These are phyloP conservation scores for Sebastes diploproa DNA, from an alignment of 2,797 vertebrate species.

Conservation along the genomic window DNA sequence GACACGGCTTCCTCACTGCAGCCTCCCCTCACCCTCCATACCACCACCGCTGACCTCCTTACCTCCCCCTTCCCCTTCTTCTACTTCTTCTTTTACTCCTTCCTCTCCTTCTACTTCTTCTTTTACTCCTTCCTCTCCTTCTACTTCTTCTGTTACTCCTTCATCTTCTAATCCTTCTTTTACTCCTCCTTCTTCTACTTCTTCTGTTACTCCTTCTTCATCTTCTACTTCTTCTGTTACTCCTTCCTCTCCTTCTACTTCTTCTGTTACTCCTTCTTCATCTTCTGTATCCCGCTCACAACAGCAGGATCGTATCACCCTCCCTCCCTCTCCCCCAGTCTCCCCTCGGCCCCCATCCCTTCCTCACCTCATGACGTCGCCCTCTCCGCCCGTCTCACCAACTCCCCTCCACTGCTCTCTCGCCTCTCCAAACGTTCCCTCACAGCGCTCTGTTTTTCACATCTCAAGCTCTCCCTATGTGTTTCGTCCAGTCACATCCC, in stretches of 20 bases:
- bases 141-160: neutral
- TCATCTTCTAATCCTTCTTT: neutral
- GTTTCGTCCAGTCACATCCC: slow-evolving; percentile 1
- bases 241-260: too few species aligned
- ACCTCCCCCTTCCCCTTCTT: slow-evolving; percentile 4
- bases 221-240: neutral
- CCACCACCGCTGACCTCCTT: slow-evolving; percentile 13
- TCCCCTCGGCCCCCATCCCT: slow-evolving; percentile 56
- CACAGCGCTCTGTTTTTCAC: slow-evolving; percentile 21
- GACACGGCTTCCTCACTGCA: slow-evolving; percentile 57
- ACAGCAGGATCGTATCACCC: slow-evolving; percentile 9
- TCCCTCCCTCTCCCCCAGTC: slow-evolving; percentile 20
- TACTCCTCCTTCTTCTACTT: neutral
- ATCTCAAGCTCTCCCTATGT: slow-evolving; percentile 23
- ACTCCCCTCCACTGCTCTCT: slow-evolving; percentile 19
- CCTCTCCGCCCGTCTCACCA: slow-evolving; percentile 33
- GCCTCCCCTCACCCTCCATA: slow-evolving; percentile 22
- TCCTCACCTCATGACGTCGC: slow-evolving; percentile 61
- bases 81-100: neutral
- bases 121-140: neutral
- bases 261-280: neutral
- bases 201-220: neutral
- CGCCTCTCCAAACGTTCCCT: neutral
- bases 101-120: neutral
- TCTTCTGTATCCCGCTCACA: slow-evolving; percentile 14